Conservation (phyloP, 2,797 vertebrate species). For the Poeciliopsis gracilis region DNA sequence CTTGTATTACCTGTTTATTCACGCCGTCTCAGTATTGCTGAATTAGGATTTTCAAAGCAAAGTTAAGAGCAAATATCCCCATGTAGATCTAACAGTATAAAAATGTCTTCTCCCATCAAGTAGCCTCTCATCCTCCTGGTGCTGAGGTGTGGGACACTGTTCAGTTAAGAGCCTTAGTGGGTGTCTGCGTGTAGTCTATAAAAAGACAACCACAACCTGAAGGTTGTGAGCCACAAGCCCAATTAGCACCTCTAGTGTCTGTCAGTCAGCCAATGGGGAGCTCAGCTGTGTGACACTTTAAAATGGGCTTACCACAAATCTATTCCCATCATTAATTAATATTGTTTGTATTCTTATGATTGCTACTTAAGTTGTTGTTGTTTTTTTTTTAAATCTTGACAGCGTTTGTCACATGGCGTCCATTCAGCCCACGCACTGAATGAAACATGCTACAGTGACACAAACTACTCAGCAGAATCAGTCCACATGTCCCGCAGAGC, state of each 20-base stretch:
- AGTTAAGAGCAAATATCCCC: neutral
- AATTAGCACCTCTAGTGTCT: neutral
- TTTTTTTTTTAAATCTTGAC: neutral
- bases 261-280: neutral
- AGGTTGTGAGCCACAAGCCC: slow-evolving; percentile 26
- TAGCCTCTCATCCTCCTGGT: neutral
- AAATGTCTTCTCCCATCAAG: neutral
- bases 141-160: slow-evolving; percentile 9
- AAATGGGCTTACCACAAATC: neutral
- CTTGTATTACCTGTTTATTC: neutral
- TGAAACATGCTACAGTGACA: slow-evolving; percentile 30
- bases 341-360: neutral
- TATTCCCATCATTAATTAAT: neutral
- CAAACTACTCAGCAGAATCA: slow-evolving; percentile 1
- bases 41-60: too few species aligned
- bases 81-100: neutral
- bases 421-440: slow-evolving; percentile 31
- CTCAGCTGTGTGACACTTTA: neutral
- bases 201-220: slow-evolving; percentile 44
- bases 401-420: neutral
- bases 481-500: neutral
- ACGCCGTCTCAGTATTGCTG: neutral
- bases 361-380: neutral
- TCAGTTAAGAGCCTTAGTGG: slow-evolving; percentile 41
- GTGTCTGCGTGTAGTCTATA: slow-evolving; percentile 53